Conservation (phyloP, 2,888 invertebrate species). For the Aelia acuminata region DNA sequence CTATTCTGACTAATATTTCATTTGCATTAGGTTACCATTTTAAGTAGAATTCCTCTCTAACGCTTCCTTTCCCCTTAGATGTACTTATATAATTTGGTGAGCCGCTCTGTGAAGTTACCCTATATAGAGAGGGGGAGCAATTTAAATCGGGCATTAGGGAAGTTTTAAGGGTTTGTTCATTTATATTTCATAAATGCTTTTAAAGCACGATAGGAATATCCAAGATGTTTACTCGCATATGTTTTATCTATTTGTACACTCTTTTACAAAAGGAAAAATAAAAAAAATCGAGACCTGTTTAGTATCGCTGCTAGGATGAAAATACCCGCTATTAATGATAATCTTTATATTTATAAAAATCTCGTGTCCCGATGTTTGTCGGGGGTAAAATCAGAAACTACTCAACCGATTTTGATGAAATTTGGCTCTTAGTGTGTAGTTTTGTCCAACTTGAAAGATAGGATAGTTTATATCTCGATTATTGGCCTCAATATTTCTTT, state of each 20-base stretch:
- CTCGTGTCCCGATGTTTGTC: too few relatives aligned
- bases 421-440: too few relatives aligned
- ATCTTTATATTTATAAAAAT: too few relatives aligned
- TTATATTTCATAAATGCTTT: neutral
- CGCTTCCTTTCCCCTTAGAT: conserved; percentile 6
- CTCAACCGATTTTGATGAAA: too few relatives aligned
- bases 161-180: neutral
- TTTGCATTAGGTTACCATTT: conserved; percentile 38
- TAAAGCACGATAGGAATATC: neutral
- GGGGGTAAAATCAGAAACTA: too few relatives aligned
- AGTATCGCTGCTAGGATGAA: too few relatives aligned
- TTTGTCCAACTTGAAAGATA: too few relatives aligned
- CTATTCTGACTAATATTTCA: conserved; percentile 14
- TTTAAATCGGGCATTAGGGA: neutral
- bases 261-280: neutral
- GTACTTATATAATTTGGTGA: conserved; percentile 17
- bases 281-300: too few relatives aligned
- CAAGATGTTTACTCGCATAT: neutral
- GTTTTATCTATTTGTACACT: too few relatives aligned
- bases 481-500: too few relatives aligned
- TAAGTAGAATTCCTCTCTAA: conserved; percentile 15
- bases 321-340: too few relatives aligned
- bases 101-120: neutral
- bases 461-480: too few relatives aligned
- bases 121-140: neutral